Percentiles rank a stretch among this genome's conserved stretches.
Evolutionary conservation across 2,113 vertebrate genomes (phyloP).

Genomic region (Amblyopsis rosae): DNA sequence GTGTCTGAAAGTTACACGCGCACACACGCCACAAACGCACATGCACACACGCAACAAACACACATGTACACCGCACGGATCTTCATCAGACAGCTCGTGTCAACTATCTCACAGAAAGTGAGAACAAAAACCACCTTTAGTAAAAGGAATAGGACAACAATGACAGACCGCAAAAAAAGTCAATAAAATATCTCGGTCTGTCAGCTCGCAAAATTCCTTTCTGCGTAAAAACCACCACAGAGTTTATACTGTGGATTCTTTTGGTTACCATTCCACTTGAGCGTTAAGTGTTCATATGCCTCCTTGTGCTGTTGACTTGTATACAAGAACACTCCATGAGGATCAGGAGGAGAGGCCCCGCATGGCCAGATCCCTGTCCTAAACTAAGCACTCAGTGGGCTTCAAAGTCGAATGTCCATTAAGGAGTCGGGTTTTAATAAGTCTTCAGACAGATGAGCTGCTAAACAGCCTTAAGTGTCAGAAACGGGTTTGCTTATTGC

Average conservation of each 20-base stretch:
- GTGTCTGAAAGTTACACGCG: too few relatives aligned
- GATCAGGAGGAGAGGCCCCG: constrained; percentile 73
- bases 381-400: constrained; percentile 69
- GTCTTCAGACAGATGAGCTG: constrained; percentile 73
- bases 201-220: constrained; percentile 20
- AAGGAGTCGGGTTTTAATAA: constrained; percentile 76
- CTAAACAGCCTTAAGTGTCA: constrained; percentile 67
- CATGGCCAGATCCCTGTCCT: constrained; percentile 59
- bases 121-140: constrained; percentile 34
- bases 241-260: constrained; percentile 24
- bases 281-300: constrained; percentile 64
- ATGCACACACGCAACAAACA: background rate
- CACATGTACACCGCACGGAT: background rate
- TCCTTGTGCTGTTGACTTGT: constrained; percentile 60
- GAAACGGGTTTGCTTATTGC: constrained; percentile 61
- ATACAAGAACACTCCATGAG: constrained; percentile 56
- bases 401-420: constrained; percentile 73
- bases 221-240: constrained; percentile 12
- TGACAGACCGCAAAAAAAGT: constrained; percentile 28
- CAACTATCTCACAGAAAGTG: constrained; percentile 26
- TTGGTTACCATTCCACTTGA: constrained; percentile 65
- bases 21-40: background rate
- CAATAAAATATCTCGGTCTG: constrained; percentile 22
- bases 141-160: constrained; percentile 26
- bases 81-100: constrained; percentile 25